Percentiles rank a stretch among this genome's conserved stretches.
Conservation (phyloP, 2,113 vertebrate genomes). For the Elaphurus davidianus region DNA sequence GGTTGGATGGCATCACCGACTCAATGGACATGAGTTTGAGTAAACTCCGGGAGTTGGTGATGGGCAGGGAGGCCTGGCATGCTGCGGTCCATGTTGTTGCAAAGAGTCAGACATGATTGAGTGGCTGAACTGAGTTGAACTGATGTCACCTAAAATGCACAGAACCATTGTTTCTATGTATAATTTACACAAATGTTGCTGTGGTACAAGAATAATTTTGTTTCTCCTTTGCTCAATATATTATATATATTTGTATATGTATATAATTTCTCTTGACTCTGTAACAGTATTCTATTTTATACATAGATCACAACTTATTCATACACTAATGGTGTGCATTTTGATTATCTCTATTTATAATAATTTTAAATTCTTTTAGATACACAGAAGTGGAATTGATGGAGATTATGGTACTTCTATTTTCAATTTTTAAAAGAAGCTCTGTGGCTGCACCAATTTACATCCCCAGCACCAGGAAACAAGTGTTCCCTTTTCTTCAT, state of each 20-base stretch:
- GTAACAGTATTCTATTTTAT: background rate
- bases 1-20: background rate
- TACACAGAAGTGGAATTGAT: background rate
- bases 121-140: background rate
- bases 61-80: background rate
- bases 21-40: background rate
- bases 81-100: background rate
- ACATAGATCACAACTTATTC: background rate
- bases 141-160: background rate
- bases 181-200: background rate
- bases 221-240: background rate
- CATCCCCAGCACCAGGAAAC: background rate
- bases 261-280: background rate
- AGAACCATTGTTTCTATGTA: background rate
- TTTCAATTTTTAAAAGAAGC: background rate
- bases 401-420: background rate
- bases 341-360: background rate
- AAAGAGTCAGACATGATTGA: background rate
- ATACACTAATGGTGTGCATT: background rate
- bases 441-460: background rate
- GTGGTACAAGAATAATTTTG: background rate
- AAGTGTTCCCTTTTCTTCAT: background rate
- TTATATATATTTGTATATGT: background rate
- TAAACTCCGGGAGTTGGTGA: background rate
- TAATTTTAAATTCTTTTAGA: background rate